Evolutionary conservation across 2,797 vertebrate species (phyloP).

Genomic region (Aselliscus stoliczkanus): DNA sequence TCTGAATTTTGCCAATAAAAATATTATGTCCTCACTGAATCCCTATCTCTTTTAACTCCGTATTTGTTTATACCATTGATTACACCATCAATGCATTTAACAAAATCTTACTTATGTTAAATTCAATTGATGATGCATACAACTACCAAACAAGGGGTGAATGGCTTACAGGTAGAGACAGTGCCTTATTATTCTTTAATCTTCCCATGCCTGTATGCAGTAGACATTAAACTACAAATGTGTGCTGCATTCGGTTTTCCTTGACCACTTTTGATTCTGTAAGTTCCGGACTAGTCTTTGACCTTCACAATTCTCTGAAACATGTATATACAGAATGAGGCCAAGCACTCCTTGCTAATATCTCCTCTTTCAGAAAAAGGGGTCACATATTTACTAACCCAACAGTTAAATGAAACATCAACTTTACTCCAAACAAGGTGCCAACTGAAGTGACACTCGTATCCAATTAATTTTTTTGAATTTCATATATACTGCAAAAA

Average conservation of each 20-base stretch:
- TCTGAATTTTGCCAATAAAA: conserved; percentile 36
- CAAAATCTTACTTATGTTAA: conserved; percentile 27
- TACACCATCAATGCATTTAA: neutral
- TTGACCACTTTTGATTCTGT: neutral
- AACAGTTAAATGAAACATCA: conserved; percentile 6
- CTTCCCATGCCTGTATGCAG: neutral
- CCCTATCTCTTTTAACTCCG: neutral
- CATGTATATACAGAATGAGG: neutral
- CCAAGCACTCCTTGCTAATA: neutral
- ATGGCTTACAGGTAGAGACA: neutral
- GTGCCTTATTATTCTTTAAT: neutral
- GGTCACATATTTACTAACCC: conserved; percentile 17
- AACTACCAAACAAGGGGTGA: neutral
- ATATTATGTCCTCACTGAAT: neutral
- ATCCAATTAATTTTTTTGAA: neutral
- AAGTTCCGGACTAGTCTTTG: neutral
- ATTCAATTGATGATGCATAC: neutral
- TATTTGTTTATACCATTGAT: neutral
- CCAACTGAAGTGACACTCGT: neutral
- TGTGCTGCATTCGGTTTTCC: neutral
- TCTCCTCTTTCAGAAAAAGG: conserved; percentile 25
- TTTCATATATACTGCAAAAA: conserved; percentile 12
- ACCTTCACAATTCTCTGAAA: conserved; percentile 40
- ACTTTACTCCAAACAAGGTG: conserved; percentile 23
- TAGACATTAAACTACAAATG: neutral